Evolutionary conservation across 2,797 vertebrate species (phyloP).

Genomic region (Chrosomus eos): DNA sequence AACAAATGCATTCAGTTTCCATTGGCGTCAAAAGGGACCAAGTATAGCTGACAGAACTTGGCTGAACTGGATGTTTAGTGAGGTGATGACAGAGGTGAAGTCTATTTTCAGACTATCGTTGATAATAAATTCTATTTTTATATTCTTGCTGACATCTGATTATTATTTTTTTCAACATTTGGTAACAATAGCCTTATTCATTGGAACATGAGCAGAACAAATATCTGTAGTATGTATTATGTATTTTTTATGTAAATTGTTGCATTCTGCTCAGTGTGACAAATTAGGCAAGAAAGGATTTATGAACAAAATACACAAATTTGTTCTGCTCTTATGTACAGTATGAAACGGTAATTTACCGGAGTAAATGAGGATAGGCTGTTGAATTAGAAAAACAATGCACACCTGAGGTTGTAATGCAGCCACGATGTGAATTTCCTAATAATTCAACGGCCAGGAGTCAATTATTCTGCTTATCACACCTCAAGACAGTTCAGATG

Average conservation of each 20-base stretch:
- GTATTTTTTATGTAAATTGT: background rate
- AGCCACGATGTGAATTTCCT: no score
- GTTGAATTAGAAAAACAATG: no score
- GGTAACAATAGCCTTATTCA: background rate
- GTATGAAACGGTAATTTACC: no score
- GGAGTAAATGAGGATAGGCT: no score
- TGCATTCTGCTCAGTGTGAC: background rate
- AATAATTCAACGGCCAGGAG: no score
- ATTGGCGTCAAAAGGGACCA: slow-evolving; percentile 1
- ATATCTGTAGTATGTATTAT: background rate
- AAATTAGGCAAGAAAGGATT: background rate
- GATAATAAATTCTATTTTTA: slow-evolving; percentile 7
- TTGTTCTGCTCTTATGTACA: background rate
- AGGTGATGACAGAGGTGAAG: slow-evolving; percentile 17
- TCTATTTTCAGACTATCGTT: slow-evolving; percentile 1
- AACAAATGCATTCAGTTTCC: slow-evolving; percentile 18
- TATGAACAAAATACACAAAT: background rate
- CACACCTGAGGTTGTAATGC: no score
- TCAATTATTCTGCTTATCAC: no score
- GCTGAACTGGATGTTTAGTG: background rate
- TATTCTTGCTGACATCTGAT: background rate
- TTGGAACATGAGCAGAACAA: background rate
- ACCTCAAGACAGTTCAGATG: no score
- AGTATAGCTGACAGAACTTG: slow-evolving; percentile 8
- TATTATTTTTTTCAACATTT: background rate